These are phyloP conservation scores for Larimichthys crocea DNA, from an alignment of 2,113 vertebrate genomes.

Conservation along the genomic window DNA sequence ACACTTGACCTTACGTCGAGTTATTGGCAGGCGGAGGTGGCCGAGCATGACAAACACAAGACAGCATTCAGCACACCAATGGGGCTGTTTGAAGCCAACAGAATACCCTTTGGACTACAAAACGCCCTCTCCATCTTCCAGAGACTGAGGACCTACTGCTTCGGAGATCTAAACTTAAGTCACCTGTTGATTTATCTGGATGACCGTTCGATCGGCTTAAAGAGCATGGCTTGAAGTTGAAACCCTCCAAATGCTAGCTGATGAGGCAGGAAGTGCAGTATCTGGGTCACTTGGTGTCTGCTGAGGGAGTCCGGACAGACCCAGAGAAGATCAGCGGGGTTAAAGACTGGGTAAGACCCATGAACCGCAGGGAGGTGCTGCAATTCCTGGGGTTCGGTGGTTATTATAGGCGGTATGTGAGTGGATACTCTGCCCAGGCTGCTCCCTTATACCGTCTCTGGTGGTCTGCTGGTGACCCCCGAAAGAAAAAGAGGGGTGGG, in stretches of 20 bases:
- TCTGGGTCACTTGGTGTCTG: slow-evolving; percentile 35
- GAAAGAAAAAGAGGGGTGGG: neutral
- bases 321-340: slow-evolving; percentile 34
- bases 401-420: slow-evolving; percentile 22
- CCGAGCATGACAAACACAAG: slow-evolving; percentile 18
- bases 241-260: slow-evolving; percentile 9
- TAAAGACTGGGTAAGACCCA: slow-evolving; percentile 7
- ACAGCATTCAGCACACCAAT: neutral
- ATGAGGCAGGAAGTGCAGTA: slow-evolving; percentile 29
- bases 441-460: slow-evolving; percentile 5
- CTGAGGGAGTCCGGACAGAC: neutral
- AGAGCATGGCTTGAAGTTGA: slow-evolving; percentile 30
- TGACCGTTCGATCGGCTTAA: slow-evolving; percentile 5
- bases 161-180: slow-evolving; percentile 10
- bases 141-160: slow-evolving; percentile 19
- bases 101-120: slow-evolving; percentile 12
- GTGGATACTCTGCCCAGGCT: neutral
- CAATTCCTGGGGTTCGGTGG: slow-evolving; percentile 14
- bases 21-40: slow-evolving; percentile 29
- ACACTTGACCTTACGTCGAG: neutral
- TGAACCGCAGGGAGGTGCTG: slow-evolving; percentile 9
- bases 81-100: slow-evolving; percentile 25
- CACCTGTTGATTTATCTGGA: slow-evolving; percentile 12
- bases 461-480: slow-evolving; percentile 2
- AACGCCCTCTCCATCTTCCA: slow-evolving; percentile 25